phyloP scores from a whole-genome alignment of 2,888 invertebrate genomes.

The Microchrysa polita region DNA sequence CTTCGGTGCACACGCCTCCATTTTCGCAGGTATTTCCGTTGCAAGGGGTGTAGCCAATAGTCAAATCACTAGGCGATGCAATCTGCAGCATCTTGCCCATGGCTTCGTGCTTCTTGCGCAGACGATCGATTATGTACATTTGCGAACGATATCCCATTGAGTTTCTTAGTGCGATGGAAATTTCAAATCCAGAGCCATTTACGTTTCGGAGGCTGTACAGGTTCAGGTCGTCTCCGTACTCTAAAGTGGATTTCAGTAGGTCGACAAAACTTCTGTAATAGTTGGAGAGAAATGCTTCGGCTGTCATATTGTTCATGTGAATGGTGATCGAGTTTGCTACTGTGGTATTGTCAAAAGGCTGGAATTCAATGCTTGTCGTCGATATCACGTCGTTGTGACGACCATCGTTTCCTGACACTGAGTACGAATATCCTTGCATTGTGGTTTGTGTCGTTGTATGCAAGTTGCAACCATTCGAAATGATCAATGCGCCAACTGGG shows the following conservation, averaged over 20 bases:
- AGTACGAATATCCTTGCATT: constrained; percentile 78
- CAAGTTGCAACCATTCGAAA: constrained; percentile 82
- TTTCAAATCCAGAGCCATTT: constrained; percentile 69
- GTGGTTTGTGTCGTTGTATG: constrained; percentile 78
- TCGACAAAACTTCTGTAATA: constrained; percentile 80
- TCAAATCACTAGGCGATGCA: constrained; percentile 65
- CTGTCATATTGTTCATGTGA: constrained; percentile 76
- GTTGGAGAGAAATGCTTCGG: constrained; percentile 78
- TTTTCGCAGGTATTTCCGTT: constrained; percentile 78
- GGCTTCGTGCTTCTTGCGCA: constrained; percentile 73
- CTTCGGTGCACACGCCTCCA: constrained; percentile 79
- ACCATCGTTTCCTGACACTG: constrained; percentile 89
- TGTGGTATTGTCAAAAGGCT: constrained; percentile 81
- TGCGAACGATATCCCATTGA: constrained; percentile 71
- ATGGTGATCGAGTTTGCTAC: constrained; percentile 85
- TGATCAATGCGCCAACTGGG: constrained; percentile 70
- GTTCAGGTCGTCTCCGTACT: constrained; percentile 71
- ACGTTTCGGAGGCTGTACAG: constrained; percentile 79
- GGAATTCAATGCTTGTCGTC: constrained; percentile 83
- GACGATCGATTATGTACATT: constrained; percentile 71
- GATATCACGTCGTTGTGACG: constrained; percentile 87
- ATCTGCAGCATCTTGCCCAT: constrained; percentile 71
- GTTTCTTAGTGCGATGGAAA: constrained; percentile 74
- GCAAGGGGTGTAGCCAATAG: constrained; percentile 84
- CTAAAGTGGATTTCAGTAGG: constrained; percentile 73